Conservation (phyloP, 1,140 invertebrate genomes). For the Paraescarpia echinospica region DNA sequence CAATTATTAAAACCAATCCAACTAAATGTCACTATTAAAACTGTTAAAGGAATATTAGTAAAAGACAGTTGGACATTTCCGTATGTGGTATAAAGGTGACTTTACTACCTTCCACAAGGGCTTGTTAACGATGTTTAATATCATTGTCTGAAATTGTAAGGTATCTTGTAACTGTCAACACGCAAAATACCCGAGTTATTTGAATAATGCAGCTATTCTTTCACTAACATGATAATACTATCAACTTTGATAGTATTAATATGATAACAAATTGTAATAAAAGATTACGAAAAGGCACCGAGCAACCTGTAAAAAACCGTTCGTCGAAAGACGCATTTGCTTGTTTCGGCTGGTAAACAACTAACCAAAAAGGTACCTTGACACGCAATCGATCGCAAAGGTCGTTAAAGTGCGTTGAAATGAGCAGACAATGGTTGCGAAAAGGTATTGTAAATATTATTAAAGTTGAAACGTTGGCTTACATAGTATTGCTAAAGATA, state of each 20-base stretch:
- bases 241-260: background rate
- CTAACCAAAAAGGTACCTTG: background rate
- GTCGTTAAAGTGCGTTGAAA: background rate
- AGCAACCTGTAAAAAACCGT: background rate
- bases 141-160: background rate
- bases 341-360: background rate
- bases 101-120: no score
- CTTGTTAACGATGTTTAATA: no score
- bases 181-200: background rate
- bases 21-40: no score
- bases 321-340: no score
- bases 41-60: no score
- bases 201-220: background rate
- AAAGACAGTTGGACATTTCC: no score
- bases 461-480: background rate
- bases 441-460: background rate
- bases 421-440: no score
- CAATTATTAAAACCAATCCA: no score
- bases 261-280: no score
- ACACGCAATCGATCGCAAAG: background rate
- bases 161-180: background rate
- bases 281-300: background rate
- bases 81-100: no score
- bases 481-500: background rate
- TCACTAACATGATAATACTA: background rate